These are phyloP conservation scores for Anguilla obscura DNA, from an alignment of 2,797 vertebrate species.

Conservation along the genomic window DNA sequence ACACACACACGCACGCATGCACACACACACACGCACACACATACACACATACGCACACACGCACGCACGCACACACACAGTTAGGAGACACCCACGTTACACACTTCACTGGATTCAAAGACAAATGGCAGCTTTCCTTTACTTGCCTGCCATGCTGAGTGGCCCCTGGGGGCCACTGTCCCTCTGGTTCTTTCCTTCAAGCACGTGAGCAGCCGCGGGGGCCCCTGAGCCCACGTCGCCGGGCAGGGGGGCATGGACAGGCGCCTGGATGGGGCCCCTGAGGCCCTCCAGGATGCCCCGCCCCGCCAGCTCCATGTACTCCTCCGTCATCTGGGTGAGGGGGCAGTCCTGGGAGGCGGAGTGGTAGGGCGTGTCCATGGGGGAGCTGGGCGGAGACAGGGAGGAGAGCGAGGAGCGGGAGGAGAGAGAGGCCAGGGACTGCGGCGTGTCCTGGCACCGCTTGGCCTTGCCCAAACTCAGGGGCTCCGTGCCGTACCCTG, in stretches of 20 bases:
- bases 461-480: constrained; percentile 74
- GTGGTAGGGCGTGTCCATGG: constrained; percentile 91
- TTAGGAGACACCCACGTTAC: neutral
- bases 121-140: neutral
- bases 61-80: neutral
- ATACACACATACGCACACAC: constrained; percentile 19
- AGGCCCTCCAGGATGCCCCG: constrained; percentile 83
- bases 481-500: constrained; percentile 62
- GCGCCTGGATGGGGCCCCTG: constrained; percentile 70
- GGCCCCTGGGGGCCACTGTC: constrained; percentile 71
- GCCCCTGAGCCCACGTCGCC: constrained; percentile 67
- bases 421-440: constrained; percentile 92
- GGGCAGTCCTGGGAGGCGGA: constrained; percentile 87
- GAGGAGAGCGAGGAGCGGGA: constrained; percentile 96
- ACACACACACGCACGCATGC: constrained; percentile 22
- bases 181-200: constrained; percentile 76
- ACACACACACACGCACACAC: neutral
- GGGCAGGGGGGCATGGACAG: constrained; percentile 51
- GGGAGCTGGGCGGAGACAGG: constrained; percentile 92
- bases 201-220: constrained; percentile 54
- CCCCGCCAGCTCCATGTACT: constrained; percentile 87
- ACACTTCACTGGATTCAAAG: neutral
- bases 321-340: constrained; percentile 86
- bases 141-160: constrained; percentile 67
- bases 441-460: constrained; percentile 87